phyloP scores from a whole-genome alignment of 2,888 invertebrate genomes.

The Drosophila picticornis region DNA sequence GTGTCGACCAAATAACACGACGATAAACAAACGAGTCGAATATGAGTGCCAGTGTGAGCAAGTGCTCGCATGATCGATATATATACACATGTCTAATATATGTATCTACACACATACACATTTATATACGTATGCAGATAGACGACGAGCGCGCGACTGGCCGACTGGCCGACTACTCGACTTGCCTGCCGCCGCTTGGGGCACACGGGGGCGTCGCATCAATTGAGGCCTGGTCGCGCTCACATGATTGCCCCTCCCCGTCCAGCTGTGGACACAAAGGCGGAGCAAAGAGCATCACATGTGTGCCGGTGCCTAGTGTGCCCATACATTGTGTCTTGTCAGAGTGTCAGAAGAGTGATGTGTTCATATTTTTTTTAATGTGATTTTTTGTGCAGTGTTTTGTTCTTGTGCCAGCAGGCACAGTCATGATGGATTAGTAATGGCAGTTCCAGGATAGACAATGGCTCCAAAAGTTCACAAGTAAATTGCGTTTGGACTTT shows the following conservation, averaged over 20 bases:
- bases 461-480: slow-evolving; percentile 15
- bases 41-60: slow-evolving; percentile 34
- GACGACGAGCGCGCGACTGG: slow-evolving; percentile 29
- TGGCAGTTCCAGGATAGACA: not conserved
- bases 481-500: slow-evolving; percentile 8
- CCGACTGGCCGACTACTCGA: not conserved
- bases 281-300: slow-evolving; percentile 11
- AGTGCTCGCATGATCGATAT: slow-evolving; percentile 56
- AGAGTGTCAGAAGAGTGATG: slow-evolving; percentile 70
- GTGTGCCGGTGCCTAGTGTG: slow-evolving; percentile 32
- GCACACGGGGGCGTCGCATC: slow-evolving; percentile 30
- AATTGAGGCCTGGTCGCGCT: slow-evolving; percentile 45
- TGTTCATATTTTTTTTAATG: slow-evolving; percentile 64
- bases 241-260: slow-evolving; percentile 49
- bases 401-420: slow-evolving; percentile 14
- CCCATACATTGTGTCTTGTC: slow-evolving; percentile 66
- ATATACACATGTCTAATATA: slow-evolving; percentile 13
- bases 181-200: slow-evolving; percentile 29
- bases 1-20: slow-evolving; percentile 34
- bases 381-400: slow-evolving; percentile 23
- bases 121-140: slow-evolving; percentile 51
- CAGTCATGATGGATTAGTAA: slow-evolving; percentile 48
- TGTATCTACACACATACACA: not conserved
- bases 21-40: slow-evolving; percentile 38
- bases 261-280: slow-evolving; percentile 51